Base-by-base conservation (phyloP, 2,113 vertebrate species). In the Lates calcarifer region DNA sequence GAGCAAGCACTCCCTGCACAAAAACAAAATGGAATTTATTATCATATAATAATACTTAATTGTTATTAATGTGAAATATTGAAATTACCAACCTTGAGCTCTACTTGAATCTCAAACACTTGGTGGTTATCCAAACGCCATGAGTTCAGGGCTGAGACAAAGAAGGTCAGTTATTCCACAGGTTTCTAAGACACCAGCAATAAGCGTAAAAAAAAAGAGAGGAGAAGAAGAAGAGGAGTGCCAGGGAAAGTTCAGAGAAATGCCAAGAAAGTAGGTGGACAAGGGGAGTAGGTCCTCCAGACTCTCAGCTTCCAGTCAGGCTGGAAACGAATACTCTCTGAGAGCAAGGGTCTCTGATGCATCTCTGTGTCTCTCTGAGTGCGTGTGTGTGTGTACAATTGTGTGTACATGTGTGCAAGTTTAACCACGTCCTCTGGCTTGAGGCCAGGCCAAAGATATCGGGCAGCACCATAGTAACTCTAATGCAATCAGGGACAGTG, bases 401-500 rank as follows among this genome's bases (percentile, higher is more conserved):
- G 28, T 79, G 33, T 70, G 66, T 43, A 37, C 47, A 61, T 63
- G 89, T 81, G 81, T 77, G 82, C 57, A 26, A 66, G 68, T 87
- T 85, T 68, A 84, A 82, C 87, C 70, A 58, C 29, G 88, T 90
- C 78, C 82, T 84, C 82, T 96, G 96, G 96, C 95, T 89, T 33
- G 5, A 73, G 31, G 94, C 96, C 96, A 97, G 78, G 83, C 18
- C 77, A 87, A 92, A 95, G 95, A 96, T 95, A 96, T 96, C 94
- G 93, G 77, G 49, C 92, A 88, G 94, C 92, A 95, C 93, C 93
- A 93, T 88, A 89, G 92, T 90, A 92, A 89, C 89, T 73, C 94
- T 96, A 93, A 96, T 90, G 84, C 31, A 85, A 94, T 91, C 91
- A 92, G 77, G 77, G 76, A 87, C 77, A 15, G 76, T 84, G 76